phyloP scores from a whole-genome alignment of 2,888 invertebrate genomes.

The Apamea monoglypha region DNA sequence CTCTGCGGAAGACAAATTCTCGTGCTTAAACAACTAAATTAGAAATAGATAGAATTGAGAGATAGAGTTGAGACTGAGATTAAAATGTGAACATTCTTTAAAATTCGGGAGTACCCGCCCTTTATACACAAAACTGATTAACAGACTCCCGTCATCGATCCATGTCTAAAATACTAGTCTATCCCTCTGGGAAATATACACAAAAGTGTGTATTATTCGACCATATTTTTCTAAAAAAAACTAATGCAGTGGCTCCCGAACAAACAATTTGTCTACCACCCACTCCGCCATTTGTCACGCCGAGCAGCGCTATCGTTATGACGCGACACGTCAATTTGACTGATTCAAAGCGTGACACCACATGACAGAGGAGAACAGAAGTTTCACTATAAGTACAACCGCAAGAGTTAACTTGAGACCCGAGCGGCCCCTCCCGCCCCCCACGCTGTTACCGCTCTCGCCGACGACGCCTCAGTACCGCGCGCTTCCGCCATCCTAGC shows the following conservation, averaged over 20 bases:
- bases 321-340: slow-evolving; percentile 42
- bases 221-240: slow-evolving; percentile 17
- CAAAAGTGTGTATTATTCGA: background rate
- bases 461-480: too few species aligned
- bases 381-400: background rate
- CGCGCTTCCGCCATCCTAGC: too few species aligned
- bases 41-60: too few species aligned
- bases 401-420: background rate
- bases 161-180: background rate
- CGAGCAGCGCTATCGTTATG: slow-evolving; percentile 33
- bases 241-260: slow-evolving; percentile 14
- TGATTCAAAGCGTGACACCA: slow-evolving; percentile 5
- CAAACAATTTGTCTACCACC: slow-evolving; percentile 39
- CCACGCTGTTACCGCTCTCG: too few species aligned
- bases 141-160: background rate
- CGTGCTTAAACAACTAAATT: too few species aligned
- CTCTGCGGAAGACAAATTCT: too few species aligned
- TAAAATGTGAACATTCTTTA: too few species aligned
- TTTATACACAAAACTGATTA: background rate
- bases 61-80: too few species aligned
- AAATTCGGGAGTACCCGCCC: too few species aligned
- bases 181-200: slow-evolving; percentile 10
- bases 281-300: slow-evolving; percentile 35
- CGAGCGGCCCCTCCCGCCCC: background rate
- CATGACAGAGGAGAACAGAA: background rate